Percentiles rank a stretch among this genome's conserved stretches.
These are phyloP conservation scores for Poeciliopsis turrubarensis DNA, from an alignment of 2,113 vertebrate species.

Conservation along the genomic window DNA sequence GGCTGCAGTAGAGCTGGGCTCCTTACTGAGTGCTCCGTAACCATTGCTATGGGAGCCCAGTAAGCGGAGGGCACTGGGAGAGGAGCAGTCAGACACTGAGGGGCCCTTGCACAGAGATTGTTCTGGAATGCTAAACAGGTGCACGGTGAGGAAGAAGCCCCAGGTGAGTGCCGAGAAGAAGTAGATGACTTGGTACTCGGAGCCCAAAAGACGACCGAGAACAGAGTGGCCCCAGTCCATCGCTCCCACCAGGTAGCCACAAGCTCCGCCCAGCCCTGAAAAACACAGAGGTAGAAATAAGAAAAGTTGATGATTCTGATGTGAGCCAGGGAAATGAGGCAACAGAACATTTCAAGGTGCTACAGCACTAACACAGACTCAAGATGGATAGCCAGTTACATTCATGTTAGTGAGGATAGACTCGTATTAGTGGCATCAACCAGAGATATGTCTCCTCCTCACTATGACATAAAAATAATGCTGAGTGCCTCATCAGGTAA, in stretches of 20 bases:
- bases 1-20: constrained; percentile 31
- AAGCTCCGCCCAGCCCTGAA: constrained; percentile 92
- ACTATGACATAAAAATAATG: background rate
- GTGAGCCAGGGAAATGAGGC: background rate
- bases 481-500: background rate
- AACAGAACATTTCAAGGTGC: background rate
- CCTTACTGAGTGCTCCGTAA: constrained; percentile 83
- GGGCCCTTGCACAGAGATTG: constrained; percentile 74
- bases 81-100: background rate
- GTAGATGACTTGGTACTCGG: constrained; percentile 97
- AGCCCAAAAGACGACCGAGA: constrained; percentile 84
- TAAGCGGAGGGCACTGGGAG: constrained; percentile 53
- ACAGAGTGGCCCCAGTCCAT: constrained; percentile 90
- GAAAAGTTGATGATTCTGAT: background rate
- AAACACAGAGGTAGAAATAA: constrained; percentile 1
- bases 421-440: background rate
- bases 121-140: constrained; percentile 94
- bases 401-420: background rate
- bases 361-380: background rate
- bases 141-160: constrained; percentile 83
- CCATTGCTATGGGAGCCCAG: constrained; percentile 63
- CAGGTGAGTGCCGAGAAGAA: constrained; percentile 89
- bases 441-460: background rate
- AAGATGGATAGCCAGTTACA: background rate
- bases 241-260: constrained; percentile 92